Evolutionary conservation across 2,888 invertebrate species (phyloP).

Genomic region (Adineta ricciae): DNA sequence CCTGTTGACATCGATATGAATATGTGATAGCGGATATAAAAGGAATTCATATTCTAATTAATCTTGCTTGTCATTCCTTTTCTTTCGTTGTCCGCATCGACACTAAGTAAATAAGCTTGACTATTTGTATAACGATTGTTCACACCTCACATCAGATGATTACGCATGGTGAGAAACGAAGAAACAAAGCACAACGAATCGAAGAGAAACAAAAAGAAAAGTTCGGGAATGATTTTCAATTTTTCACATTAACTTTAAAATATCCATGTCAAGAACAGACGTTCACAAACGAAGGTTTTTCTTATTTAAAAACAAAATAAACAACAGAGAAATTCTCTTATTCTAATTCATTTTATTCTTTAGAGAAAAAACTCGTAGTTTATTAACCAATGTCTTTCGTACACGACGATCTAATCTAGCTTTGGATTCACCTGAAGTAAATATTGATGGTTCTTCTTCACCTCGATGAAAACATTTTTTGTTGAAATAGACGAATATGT

Average conservation of each 20-base stretch:
- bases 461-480: too few species aligned
- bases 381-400: constrained; percentile 9
- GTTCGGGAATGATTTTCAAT: background rate
- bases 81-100: background rate
- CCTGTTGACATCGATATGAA: background rate
- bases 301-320: background rate
- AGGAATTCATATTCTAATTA: background rate
- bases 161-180: background rate
- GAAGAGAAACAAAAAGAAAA: background rate
- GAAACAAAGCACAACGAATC: background rate
- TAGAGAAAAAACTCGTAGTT: background rate
- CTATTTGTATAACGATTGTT: background rate
- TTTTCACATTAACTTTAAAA: background rate
- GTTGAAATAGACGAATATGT: background rate
- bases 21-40: background rate
- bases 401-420: background rate
- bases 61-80: background rate
- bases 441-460: too few species aligned
- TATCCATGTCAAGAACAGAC: background rate
- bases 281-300: background rate
- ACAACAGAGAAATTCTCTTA: background rate
- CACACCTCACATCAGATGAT: background rate
- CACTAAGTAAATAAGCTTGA: constrained; percentile 2
- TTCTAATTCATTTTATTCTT: too few species aligned
- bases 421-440: background rate